Percentiles rank a stretch among this genome's conserved stretches.
phyloP scores from a whole-genome alignment of 1,140 invertebrate species.

The Augochlora pura region DNA sequence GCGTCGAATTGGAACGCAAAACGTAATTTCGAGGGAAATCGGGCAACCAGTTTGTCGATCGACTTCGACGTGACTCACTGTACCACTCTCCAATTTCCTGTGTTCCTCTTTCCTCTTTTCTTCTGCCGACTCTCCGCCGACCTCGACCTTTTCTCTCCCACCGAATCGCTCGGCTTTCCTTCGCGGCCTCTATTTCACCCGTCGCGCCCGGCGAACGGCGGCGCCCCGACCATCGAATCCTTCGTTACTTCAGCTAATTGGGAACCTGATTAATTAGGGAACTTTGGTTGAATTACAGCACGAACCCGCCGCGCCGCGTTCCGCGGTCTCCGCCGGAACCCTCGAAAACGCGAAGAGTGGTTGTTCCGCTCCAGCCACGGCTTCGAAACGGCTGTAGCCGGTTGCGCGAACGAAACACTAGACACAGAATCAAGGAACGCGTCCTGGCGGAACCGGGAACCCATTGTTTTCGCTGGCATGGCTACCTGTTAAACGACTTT shows the following conservation, averaged over 20 bases:
- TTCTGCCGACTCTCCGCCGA: too few relatives aligned
- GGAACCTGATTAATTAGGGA: conserved; percentile 64
- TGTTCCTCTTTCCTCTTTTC: conserved; percentile 18
- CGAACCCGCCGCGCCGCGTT: conserved; percentile 27
- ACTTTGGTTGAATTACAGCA: conserved; percentile 63
- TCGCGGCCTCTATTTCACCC: not conserved
- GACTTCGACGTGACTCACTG: conserved; percentile 60
- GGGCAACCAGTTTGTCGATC: conserved; percentile 61
- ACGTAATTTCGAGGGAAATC: conserved; percentile 65
- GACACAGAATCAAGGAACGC: too few relatives aligned
- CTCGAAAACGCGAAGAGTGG: conserved; percentile 55
- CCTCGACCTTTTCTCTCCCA: not conserved
- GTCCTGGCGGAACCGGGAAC: not conserved
- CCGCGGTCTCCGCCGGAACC: conserved; percentile 39
- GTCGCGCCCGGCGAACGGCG: not conserved
- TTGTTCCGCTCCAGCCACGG: conserved; percentile 14
- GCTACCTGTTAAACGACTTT: not conserved
- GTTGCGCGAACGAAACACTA: not conserved
- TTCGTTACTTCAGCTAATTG: conserved; percentile 64
- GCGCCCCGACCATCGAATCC: conserved; percentile 55
- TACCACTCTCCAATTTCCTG: conserved; percentile 31
- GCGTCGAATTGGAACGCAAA: conserved; percentile 50
- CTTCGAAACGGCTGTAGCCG: not conserved
- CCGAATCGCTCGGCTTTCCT: conserved; percentile 5
- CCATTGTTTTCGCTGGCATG: not conserved